Evolutionary conservation across 2,113 vertebrate species (phyloP).

Genomic region (Gallinago paraguaiae): DNA sequence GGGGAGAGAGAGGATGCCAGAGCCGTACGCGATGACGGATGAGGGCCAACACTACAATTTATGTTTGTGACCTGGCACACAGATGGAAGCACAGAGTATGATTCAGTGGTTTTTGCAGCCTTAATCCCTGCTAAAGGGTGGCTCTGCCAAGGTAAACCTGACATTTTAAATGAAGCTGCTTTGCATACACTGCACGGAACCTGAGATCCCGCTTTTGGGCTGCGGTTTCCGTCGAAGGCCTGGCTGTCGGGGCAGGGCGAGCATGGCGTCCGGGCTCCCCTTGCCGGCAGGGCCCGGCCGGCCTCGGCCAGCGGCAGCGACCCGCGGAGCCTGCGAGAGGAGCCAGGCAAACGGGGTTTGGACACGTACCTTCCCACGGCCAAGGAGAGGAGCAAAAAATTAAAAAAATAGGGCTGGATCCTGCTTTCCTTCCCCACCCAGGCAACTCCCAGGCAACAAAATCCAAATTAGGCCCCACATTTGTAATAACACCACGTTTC

Average conservation of each 20-base stretch:
- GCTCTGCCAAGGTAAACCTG: constrained; percentile 74
- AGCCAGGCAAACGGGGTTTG: not conserved
- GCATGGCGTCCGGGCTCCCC: constrained; percentile 6
- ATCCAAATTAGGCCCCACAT: constrained; percentile 9
- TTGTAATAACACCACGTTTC: constrained; percentile 47
- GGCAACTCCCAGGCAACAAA: constrained; percentile 41
- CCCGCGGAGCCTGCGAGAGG: not conserved
- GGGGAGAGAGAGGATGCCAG: constrained; percentile 55
- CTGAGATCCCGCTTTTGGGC: constrained; percentile 54
- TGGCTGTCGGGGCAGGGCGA: constrained; percentile 43
- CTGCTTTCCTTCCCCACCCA: constrained; percentile 37
- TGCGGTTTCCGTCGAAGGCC: constrained; percentile 66
- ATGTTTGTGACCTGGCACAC: constrained; percentile 69
- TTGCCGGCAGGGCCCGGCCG: not conserved
- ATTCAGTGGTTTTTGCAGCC: constrained; percentile 61
- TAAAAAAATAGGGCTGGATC: not conserved
- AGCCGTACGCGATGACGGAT: constrained; percentile 56
- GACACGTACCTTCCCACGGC: not conserved
- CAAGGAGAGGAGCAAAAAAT: not conserved
- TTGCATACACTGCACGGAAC: constrained; percentile 66
- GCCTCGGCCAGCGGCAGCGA: not conserved
- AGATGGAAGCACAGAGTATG: constrained; percentile 66
- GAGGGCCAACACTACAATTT: constrained; percentile 68
- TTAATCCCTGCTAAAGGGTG: constrained; percentile 65
- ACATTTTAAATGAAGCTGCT: constrained; percentile 72